Conservation (phyloP, 2,113 vertebrate genomes). For the Cochlearius cochlearius region DNA sequence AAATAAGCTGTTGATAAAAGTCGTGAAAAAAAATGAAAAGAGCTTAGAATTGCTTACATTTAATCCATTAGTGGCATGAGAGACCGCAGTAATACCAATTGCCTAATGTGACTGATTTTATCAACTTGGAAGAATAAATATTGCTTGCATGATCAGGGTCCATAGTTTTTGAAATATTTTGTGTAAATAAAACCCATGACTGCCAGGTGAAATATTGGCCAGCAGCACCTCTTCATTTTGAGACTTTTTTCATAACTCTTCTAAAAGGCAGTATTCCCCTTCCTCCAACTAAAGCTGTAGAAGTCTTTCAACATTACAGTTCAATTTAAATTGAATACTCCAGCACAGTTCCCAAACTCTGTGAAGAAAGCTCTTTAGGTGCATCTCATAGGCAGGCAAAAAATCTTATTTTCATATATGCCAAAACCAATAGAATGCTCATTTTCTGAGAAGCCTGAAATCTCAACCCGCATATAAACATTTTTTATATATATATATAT, state of each 20-base stretch:
- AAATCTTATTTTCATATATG: neutral
- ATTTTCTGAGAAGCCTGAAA: neutral
- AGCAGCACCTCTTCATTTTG: neutral
- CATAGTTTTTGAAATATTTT: neutral
- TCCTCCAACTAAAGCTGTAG: neutral
- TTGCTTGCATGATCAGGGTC: neutral
- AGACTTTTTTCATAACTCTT: neutral
- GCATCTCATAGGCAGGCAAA: neutral
- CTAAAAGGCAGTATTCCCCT: neutral
- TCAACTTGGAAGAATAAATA: neutral
- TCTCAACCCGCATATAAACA: neutral
- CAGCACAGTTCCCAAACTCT: neutral
- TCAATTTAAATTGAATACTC: neutral
- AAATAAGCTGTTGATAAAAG: neutral
- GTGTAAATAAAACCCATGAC: neutral
- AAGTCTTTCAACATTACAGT: neutral
- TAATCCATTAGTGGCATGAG: neutral
- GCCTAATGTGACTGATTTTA: neutral
- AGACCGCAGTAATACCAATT: neutral
- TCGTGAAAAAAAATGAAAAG: neutral
- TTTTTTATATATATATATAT: neutral
- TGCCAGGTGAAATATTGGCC: neutral
- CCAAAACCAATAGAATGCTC: neutral
- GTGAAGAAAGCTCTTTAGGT: neutral
- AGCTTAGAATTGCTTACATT: neutral